Conservation (phyloP, 1,140 invertebrate species). For the Pteromalus puparum region DNA sequence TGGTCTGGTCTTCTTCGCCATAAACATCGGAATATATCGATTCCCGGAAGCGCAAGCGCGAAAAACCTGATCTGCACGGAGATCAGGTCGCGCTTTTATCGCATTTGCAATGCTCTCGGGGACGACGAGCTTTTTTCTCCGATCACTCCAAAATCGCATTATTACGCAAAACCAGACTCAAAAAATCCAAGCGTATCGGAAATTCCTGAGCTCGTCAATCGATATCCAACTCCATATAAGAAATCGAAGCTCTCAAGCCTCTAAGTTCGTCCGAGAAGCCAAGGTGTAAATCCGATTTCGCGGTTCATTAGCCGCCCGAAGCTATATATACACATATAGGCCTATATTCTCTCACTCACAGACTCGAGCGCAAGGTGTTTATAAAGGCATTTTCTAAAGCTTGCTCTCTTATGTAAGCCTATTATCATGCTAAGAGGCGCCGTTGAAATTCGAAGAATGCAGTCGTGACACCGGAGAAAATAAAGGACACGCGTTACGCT, state of each 20-base stretch:
- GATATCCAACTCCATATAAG: neutral
- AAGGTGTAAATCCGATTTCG: constrained; percentile 57
- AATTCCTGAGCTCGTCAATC: neutral
- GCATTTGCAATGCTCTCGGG: neutral
- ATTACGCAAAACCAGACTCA: neutral
- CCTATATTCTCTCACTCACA: neutral
- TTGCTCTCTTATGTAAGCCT: constrained; percentile 61
- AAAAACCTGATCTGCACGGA: constrained; percentile 50
- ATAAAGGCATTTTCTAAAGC: constrained; percentile 45
- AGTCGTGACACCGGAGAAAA: neutral
- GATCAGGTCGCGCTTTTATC: constrained; percentile 18
- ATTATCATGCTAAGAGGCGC: constrained; percentile 62
- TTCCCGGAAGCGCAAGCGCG: constrained; percentile 58
- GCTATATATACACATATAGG: neutral
- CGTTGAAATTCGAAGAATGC: constrained; percentile 63
- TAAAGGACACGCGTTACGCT: no score
- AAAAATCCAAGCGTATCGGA: neutral
- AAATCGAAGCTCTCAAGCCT: neutral
- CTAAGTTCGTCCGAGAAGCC: constrained; percentile 34
- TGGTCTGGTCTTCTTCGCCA: constrained; percentile 57
- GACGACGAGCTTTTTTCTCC: neutral
- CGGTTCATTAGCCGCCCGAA: constrained; percentile 53
- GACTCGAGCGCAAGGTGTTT: constrained; percentile 10
- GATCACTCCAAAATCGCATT: neutral
- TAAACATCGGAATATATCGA: constrained; percentile 47